Base-by-base conservation (phyloP, 2,113 vertebrate species). In the Myxocyprinus asiaticus region DNA sequence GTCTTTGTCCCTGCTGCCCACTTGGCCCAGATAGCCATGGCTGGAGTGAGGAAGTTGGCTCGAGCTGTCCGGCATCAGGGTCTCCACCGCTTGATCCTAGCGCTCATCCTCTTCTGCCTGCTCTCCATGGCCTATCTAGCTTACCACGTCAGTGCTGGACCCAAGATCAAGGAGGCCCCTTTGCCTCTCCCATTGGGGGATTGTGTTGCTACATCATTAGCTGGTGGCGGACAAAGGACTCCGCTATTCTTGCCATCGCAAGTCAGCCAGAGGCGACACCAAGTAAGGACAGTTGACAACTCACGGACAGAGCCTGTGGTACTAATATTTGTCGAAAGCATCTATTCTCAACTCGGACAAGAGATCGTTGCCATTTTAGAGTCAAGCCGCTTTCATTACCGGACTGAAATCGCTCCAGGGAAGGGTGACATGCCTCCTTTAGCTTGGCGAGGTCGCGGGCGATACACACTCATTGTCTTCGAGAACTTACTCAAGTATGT, bases 401-500 rank as follows among this genome's bases (percentile, higher is more conserved):
- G 91, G 87, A 94, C 94, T 80, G 95, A 96, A 87, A 92, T 95
- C 0, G 94, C 95, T 78, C 95, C 95, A 7, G 93, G 94, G 65
- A 94, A 94, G 79, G 95, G 95, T 47, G 94, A 95, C 64, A 94
- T 96, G 95, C 95, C 95, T 58, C 93, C 93, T 0, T 77, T 96
- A 83, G 95, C 94, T 5, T 94, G 95, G 84, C 90, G 93, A 59
- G 89, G 92, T 0, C 92, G 85, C 71, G 95, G 95, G 47, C 94
- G 94, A 22, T 96, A 95, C 0, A 87, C 93, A 48, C 91, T 96
- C 12, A 91, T 96, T 69, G 91, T 96, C 83, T 96, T 95, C 51
- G 95, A 96, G 87, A 96, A 96, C 80, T 85, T 96, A 79, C 93
- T 96, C 9, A 95, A 95, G 76, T 96, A 96, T 70, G 95, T 96